Conservation (phyloP, 2,113 vertebrate genomes). For the Myotis brandtii region DNA sequence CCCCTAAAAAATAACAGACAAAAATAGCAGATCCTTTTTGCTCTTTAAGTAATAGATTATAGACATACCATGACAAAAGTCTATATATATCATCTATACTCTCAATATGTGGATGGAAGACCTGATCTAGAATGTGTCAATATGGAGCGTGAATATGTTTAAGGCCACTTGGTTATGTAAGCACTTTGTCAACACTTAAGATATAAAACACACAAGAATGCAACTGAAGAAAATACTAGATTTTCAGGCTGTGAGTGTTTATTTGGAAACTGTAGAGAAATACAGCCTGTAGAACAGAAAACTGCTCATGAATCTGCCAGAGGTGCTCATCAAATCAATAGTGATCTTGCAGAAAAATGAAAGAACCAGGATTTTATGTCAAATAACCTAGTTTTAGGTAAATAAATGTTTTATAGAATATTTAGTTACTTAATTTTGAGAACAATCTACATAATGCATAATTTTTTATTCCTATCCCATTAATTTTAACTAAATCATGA, state of each 20-base stretch:
- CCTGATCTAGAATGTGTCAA: background rate
- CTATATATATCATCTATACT: background rate
- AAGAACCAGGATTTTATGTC: background rate
- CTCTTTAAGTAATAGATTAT: background rate
- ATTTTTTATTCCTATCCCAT: background rate
- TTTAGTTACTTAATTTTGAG: background rate
- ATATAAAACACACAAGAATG: background rate
- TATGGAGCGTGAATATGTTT: background rate
- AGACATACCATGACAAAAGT: background rate
- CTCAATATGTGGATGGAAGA: background rate
- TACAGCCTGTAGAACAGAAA: background rate
- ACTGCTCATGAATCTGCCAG: background rate
- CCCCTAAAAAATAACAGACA: background rate
- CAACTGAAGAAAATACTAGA: background rate
- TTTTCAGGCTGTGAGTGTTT: background rate
- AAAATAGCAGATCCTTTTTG: background rate
- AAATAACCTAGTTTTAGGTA: background rate
- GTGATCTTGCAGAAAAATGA: background rate
- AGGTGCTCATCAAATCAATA: background rate
- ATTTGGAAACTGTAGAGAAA: background rate
- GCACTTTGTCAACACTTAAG: background rate
- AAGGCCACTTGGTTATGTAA: background rate
- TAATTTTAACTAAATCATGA: constrained; percentile 26
- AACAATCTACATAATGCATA: background rate
- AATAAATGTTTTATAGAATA: background rate